Conservation (phyloP, 2,888 invertebrate genomes). For the Troides oblongomaculatus region DNA sequence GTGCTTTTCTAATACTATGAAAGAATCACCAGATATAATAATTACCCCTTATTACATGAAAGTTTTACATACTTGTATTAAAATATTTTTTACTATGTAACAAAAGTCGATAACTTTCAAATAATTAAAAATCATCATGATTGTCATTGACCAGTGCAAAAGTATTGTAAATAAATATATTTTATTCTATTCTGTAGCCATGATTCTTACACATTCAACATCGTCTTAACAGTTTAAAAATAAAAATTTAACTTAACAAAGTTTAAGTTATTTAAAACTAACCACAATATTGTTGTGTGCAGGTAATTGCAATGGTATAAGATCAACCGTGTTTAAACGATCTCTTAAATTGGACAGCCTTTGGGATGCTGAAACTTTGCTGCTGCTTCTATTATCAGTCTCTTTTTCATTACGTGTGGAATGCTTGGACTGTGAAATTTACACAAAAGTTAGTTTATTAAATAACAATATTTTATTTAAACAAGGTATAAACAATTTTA, state of each 20-base stretch:
- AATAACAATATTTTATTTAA: background rate
- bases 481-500: background rate
- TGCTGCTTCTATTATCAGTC: constrained; percentile 50
- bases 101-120: too few species aligned
- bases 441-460: too few species aligned
- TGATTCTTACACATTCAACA: too few species aligned
- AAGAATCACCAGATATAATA: background rate
- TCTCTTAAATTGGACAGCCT: constrained; percentile 68
- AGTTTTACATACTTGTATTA: too few species aligned
- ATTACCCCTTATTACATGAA: too few species aligned
- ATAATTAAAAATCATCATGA: too few species aligned
- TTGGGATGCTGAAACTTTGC: constrained; percentile 71
- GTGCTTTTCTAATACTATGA: background rate
- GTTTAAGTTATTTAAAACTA: background rate
- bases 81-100: too few species aligned
- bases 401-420: constrained; percentile 52
- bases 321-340: constrained; percentile 65
- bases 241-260: too few species aligned
- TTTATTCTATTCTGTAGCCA: too few species aligned
- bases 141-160: too few species aligned
- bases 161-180: too few species aligned
- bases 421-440: constrained; percentile 52
- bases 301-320: constrained; percentile 69
- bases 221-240: too few species aligned
- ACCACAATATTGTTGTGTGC: constrained; percentile 60